Evolutionary conservation across 2,797 vertebrate species (phyloP).

Genomic region (Gallinago stenura): DNA sequence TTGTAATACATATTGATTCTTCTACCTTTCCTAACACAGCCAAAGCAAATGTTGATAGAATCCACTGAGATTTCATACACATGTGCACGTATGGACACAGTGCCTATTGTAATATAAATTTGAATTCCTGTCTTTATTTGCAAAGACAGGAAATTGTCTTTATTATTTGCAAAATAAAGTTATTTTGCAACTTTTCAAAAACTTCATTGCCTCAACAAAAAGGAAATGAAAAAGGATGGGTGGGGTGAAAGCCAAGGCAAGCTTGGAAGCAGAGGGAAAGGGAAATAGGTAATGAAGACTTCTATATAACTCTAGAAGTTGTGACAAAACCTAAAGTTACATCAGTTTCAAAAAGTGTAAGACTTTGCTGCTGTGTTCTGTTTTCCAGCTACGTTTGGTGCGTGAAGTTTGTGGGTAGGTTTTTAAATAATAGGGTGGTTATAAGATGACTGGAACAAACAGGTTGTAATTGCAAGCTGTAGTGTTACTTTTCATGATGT

Average conservation of each 20-base stretch:
- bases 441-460: neutral
- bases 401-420: neutral
- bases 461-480: neutral
- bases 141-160: too few species aligned
- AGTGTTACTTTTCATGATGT: neutral
- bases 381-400: neutral
- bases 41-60: neutral
- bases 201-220: neutral
- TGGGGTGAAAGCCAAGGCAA: neutral
- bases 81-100: too few species aligned
- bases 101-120: neutral
- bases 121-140: neutral
- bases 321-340: neutral
- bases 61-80: neutral
- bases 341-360: neutral
- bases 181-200: neutral
- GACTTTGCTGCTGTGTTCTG: neutral
- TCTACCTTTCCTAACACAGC: neutral
- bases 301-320: neutral
- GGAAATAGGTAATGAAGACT: neutral
- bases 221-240: neutral
- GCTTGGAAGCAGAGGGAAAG: neutral
- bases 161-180: neutral
- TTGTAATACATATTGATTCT: neutral
- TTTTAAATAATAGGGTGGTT: neutral